phyloP scores from a whole-genome alignment of 2,888 invertebrate species.

The Leptogaster cylindrica region DNA sequence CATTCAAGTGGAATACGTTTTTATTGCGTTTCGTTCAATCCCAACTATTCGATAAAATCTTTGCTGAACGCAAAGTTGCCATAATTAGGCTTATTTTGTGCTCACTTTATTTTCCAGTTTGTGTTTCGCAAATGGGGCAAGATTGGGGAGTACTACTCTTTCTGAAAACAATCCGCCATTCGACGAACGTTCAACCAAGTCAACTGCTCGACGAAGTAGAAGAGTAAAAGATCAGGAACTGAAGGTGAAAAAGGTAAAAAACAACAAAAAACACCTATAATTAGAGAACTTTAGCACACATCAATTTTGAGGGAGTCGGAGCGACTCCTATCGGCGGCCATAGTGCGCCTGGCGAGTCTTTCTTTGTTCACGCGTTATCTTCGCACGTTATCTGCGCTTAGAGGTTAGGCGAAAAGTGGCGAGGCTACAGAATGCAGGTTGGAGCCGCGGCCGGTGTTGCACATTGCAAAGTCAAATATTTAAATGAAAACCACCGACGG shows the following conservation, averaged over 20 bases:
- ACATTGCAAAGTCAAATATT: slow-evolving; percentile 27
- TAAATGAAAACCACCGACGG: slow-evolving; percentile 11
- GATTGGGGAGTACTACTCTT: slow-evolving; percentile 16
- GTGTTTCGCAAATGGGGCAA: slow-evolving; percentile 21
- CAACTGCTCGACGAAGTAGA: slow-evolving; percentile 21
- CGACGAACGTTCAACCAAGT: slow-evolving; percentile 25
- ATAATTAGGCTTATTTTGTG: slow-evolving; percentile 46
- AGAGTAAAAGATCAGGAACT: slow-evolving; percentile 31
- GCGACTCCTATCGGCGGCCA: slow-evolving; percentile 47
- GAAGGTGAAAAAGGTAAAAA: slow-evolving; percentile 25
- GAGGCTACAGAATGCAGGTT: slow-evolving; percentile 10
- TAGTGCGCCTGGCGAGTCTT: slow-evolving; percentile 45
- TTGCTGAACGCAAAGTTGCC: slow-evolving; percentile 43
- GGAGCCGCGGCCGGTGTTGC: slow-evolving; percentile 23
- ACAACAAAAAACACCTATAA: slow-evolving; percentile 51
- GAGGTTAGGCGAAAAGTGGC: slow-evolving; percentile 18
- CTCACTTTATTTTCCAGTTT: slow-evolving; percentile 41
- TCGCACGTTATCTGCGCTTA: slow-evolving; percentile 32
- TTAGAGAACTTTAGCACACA: slow-evolving; percentile 52
- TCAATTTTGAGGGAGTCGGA: slow-evolving; percentile 49
- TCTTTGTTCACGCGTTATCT: slow-evolving; percentile 46
- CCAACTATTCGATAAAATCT: slow-evolving; percentile 29
- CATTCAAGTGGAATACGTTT: slow-evolving; percentile 9
- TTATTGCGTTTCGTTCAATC: slow-evolving; percentile 16
- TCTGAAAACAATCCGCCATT: background rate